phyloP scores from a whole-genome alignment of 92 coral and sea anemone genomes.

The Umimayanthus kanabou region DNA sequence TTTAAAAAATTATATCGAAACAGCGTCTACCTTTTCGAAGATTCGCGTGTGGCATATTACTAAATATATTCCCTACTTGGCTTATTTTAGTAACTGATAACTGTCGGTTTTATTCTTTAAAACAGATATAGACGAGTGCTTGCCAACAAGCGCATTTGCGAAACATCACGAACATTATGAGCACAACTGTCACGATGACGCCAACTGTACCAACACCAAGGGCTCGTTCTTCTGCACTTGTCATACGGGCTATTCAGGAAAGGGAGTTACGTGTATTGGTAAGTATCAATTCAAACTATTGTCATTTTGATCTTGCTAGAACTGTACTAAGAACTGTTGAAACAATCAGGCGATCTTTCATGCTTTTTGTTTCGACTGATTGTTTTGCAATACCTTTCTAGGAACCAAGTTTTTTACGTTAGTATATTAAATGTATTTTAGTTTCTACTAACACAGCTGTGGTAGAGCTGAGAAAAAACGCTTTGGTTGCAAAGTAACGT shows the following conservation, averaged over 20 bases:
- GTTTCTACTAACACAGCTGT: not conserved
- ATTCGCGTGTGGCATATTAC: no score
- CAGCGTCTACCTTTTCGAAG: no score
- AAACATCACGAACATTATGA: slow-evolving; percentile 41
- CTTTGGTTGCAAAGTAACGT: not conserved
- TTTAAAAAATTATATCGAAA: no score
- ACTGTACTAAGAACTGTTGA: not conserved
- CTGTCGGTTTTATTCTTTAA: not conserved
- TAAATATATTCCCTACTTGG: no score
- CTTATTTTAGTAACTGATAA: no score
- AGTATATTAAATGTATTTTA: no score
- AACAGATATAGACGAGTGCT: slow-evolving; percentile 11
- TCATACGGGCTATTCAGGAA: slow-evolving; percentile 76
- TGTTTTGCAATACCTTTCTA: no score
- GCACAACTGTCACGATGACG: slow-evolving; percentile 74
- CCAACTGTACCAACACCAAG: slow-evolving; percentile 82
- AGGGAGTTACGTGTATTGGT: slow-evolving; percentile 74
- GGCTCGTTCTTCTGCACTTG: slow-evolving; percentile 85
- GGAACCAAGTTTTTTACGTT: no score
- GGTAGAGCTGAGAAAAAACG: not conserved
- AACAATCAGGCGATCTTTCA: not conserved
- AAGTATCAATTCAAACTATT: not conserved
- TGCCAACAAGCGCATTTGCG: slow-evolving; percentile 16
- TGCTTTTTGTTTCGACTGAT: no score
- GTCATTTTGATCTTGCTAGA: not conserved